Percentiles rank a stretch among this genome's conserved stretches.
phyloP scores from a whole-genome alignment of 2,888 invertebrate genomes.

The Teinopalpus imperialis region DNA sequence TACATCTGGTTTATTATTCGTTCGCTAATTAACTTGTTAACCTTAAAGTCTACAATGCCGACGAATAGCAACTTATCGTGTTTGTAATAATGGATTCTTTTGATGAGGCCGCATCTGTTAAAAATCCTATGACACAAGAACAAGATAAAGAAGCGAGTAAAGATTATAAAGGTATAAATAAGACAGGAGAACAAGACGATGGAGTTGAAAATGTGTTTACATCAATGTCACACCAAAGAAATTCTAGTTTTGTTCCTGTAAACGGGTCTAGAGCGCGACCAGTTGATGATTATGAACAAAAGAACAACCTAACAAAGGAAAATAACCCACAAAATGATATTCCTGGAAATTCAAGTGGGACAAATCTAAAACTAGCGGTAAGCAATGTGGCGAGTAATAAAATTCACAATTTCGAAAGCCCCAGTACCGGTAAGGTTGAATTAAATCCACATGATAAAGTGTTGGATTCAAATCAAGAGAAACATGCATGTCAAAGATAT shows the following conservation, averaged over 20 bases:
- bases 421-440: slow-evolving; percentile 46
- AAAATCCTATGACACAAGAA: slow-evolving; percentile 48
- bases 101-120: slow-evolving; percentile 51
- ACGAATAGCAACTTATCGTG: slow-evolving; percentile 50
- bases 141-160: slow-evolving; percentile 50
- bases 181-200: slow-evolving; percentile 46
- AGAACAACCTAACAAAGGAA: slow-evolving; percentile 39
- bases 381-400: slow-evolving; percentile 10
- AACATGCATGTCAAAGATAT: slow-evolving; percentile 51
- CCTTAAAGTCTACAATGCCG: slow-evolving; percentile 74
- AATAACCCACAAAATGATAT: slow-evolving; percentile 40
- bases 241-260: slow-evolving; percentile 47
- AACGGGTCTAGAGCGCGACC: slow-evolving; percentile 50
- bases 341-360: slow-evolving; percentile 33
- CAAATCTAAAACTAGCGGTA: slow-evolving; percentile 3
- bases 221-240: slow-evolving; percentile 52
- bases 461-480: slow-evolving; percentile 42
- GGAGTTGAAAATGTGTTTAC: slow-evolving; percentile 57
- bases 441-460: slow-evolving; percentile 47
- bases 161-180: slow-evolving; percentile 43
- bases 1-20: no score
- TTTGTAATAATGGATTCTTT: slow-evolving; percentile 66
- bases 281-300: slow-evolving; percentile 41
- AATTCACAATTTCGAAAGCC: slow-evolving; percentile 8
- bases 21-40: slow-evolving; percentile 42